Conservation (phyloP, 2,113 vertebrate species). For the Apodemus speciosus region DNA sequence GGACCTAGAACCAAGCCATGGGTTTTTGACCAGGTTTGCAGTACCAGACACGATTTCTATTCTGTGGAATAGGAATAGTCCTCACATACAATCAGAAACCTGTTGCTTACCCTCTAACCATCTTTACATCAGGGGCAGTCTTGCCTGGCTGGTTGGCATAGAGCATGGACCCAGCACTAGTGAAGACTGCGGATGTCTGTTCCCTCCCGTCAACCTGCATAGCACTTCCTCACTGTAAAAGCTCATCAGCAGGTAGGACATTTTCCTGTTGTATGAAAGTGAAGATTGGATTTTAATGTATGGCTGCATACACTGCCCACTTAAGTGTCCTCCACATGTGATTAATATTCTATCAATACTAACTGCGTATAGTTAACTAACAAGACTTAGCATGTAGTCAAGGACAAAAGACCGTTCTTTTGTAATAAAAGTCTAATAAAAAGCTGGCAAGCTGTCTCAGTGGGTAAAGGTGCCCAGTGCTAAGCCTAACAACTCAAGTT, state of each 20-base stretch:
- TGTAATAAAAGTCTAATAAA: not conserved
- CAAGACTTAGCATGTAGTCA: not conserved
- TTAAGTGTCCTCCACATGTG: not conserved
- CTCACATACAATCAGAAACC: not conserved
- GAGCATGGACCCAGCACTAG: not conserved
- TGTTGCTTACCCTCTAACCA: not conserved
- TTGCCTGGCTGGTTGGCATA: not conserved
- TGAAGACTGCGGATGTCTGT: not conserved
- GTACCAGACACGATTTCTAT: not conserved
- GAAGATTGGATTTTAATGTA: not conserved
- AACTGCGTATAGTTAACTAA: not conserved
- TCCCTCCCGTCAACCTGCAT: not conserved
- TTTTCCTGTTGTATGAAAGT: not conserved
- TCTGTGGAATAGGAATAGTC: not conserved
- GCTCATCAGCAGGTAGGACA: not conserved
- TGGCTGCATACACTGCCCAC: not conserved
- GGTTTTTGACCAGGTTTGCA: not conserved
- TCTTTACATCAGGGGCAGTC: not conserved
- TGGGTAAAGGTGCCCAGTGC: not conserved
- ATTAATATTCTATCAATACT: not conserved
- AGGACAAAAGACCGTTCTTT: not conserved
- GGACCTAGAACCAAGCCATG: not conserved
- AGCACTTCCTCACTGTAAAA: not conserved
- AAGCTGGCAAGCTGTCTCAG: not conserved
- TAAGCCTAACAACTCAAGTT: not conserved